A percentile compares a stretch with the other conserved stretches of the same genome.
Conservation (phyloP, 2,113 vertebrate species). For the Pomatorhinus ruficollis region DNA sequence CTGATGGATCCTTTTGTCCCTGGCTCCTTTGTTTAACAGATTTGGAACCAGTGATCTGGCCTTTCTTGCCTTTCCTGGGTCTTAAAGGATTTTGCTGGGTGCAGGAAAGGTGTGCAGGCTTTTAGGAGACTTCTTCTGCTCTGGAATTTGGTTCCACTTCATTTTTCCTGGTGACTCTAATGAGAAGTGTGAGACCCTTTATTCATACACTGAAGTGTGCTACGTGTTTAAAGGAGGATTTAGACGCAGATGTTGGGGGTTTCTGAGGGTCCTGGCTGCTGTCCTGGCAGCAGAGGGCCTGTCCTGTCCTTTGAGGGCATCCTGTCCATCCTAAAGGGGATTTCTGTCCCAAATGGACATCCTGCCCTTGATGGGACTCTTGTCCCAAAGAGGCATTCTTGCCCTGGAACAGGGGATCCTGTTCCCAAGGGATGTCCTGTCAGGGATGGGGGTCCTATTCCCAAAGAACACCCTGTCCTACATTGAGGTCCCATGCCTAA, state of each 20-base stretch:
- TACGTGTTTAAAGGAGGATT: background rate
- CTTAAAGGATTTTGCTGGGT: background rate
- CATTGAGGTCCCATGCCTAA: background rate
- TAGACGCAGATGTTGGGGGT: background rate
- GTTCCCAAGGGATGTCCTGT: background rate
- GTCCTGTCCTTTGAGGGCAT: background rate
- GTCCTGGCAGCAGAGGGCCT: background rate
- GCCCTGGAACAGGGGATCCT: background rate
- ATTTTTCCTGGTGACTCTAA: fast-evolving
- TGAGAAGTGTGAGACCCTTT: background rate
- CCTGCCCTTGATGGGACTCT: background rate
- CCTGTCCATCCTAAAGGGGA: background rate
- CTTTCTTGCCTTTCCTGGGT: background rate
- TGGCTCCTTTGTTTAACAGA: background rate
- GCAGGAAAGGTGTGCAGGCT: background rate
- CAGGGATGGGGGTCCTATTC: no score
- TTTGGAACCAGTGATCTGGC: background rate
- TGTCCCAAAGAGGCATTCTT: background rate
- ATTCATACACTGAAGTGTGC: background rate
- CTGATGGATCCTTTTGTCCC: background rate
- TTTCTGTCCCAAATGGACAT: background rate
- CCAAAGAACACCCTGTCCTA: background rate
- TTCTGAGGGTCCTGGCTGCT: background rate
- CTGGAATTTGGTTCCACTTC: background rate
- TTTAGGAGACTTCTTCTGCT: background rate